Evolutionary conservation across 2,113 vertebrate species (phyloP).

Genomic region (Ia io): DNA sequence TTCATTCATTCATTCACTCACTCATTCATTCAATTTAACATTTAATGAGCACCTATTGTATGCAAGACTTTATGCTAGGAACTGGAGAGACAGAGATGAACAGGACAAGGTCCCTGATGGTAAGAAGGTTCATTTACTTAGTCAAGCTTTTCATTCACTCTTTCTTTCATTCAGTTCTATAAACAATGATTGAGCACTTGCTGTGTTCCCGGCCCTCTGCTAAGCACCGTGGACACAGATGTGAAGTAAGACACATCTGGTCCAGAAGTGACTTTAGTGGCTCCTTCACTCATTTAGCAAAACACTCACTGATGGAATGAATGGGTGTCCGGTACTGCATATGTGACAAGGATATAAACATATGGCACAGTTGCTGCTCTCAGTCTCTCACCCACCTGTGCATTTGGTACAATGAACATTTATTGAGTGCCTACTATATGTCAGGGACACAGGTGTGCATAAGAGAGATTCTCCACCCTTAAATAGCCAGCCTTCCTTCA

Average conservation of each 20-base stretch:
- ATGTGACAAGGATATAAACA: background rate
- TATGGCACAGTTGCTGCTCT: fast-evolving
- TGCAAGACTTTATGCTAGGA: background rate
- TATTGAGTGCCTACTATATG: background rate
- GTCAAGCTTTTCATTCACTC: background rate
- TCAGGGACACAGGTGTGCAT: background rate
- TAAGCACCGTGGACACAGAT: background rate
- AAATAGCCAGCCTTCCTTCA: background rate
- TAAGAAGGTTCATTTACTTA: background rate
- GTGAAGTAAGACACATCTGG: background rate
- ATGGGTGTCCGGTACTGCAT: fast-evolving
- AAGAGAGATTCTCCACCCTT: background rate
- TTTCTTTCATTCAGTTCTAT: background rate
- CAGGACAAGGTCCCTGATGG: no score
- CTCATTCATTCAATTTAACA: background rate
- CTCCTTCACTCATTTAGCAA: background rate
- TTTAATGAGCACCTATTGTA: background rate
- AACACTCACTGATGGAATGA: fast-evolving
- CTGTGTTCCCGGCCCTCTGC: background rate
- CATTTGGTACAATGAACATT: fast-evolving
- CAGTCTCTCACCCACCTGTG: background rate
- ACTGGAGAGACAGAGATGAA: background rate
- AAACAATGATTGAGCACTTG: background rate
- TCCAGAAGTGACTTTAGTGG: fast-evolving
- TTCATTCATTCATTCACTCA: background rate